These are phyloP conservation scores for Astreopora myriophthalma DNA, from an alignment of 64 coral and sea anemone species.

Conservation along the genomic window DNA sequence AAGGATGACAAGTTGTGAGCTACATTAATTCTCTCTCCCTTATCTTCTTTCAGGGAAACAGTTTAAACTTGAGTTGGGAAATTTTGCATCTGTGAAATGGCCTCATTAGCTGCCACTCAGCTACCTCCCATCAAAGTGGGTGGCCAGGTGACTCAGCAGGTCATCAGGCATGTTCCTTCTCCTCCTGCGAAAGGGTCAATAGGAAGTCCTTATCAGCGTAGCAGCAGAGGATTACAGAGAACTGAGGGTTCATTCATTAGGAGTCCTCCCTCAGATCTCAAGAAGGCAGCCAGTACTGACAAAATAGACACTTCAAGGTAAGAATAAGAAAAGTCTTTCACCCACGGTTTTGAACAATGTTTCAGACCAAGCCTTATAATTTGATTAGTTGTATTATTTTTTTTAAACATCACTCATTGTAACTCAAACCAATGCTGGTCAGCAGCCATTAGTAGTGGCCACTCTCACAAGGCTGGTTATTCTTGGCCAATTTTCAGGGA, in stretches of 20 bases:
- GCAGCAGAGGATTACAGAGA: conserved; percentile 42
- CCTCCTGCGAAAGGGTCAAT: conserved; percentile 73
- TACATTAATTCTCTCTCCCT: too few species aligned
- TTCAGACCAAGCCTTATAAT: too few species aligned
- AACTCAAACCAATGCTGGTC: too few species aligned
- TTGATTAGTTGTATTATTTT: too few species aligned
- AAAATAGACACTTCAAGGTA: conserved; percentile 94
- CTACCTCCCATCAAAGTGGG: conserved; percentile 90
- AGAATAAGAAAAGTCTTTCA: not conserved
- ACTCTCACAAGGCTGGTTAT: too few species aligned
- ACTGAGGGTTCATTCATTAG: conserved; percentile 45
- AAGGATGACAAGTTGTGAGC: too few species aligned
- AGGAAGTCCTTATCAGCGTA: conserved; percentile 53
- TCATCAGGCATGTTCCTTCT: conserved; percentile 87
- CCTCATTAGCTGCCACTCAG: conserved; percentile 66
- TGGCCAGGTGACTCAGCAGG: conserved; percentile 98
- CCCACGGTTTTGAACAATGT: too few species aligned
- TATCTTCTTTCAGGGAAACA: not conserved
- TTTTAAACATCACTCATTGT: too few species aligned
- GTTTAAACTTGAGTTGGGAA: not conserved
- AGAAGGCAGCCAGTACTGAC: conserved; percentile 66
- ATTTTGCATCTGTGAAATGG: not conserved
- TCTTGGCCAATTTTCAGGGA: too few species aligned
- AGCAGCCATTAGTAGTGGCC: too few species aligned
- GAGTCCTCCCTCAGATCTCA: conserved; percentile 53